phyloP scores from a whole-genome alignment of 2,797 vertebrate genomes.

The Sebastes minor region DNA sequence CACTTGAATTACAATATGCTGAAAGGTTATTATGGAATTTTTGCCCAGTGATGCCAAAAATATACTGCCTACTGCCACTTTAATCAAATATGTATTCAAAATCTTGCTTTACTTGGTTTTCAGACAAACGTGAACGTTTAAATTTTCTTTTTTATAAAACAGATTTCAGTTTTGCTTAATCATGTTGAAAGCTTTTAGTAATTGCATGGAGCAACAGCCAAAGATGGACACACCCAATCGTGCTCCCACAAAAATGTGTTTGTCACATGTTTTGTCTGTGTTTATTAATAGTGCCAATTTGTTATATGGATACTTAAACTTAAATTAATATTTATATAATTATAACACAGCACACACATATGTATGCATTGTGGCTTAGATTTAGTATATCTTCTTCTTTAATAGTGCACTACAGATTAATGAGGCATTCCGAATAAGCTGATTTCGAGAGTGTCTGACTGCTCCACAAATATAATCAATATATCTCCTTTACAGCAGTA shows the following conservation, averaged over 20 bases:
- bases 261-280: not conserved
- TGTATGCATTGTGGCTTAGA: not conserved
- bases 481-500: not conserved
- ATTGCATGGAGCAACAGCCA: not conserved
- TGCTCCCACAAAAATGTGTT: not conserved
- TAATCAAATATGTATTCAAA: not conserved
- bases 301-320: not conserved
- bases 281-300: not conserved
- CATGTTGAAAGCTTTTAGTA: not conserved
- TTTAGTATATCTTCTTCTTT: not conserved
- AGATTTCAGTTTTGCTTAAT: too few relatives aligned
- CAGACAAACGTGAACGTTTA: not conserved
- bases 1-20: too few relatives aligned
- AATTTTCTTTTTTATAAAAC: not conserved
- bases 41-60: too few relatives aligned
- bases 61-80: too few relatives aligned
- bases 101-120: not conserved
- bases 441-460: not conserved
- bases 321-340: not conserved
- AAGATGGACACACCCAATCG: slow-evolving; percentile 1
- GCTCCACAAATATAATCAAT: not conserved
- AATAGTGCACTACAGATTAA: not conserved
- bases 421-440: not conserved
- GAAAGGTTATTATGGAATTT: too few relatives aligned
- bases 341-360: not conserved